phyloP scores from a whole-genome alignment of 2,888 invertebrate genomes.

The Spisula solida region DNA sequence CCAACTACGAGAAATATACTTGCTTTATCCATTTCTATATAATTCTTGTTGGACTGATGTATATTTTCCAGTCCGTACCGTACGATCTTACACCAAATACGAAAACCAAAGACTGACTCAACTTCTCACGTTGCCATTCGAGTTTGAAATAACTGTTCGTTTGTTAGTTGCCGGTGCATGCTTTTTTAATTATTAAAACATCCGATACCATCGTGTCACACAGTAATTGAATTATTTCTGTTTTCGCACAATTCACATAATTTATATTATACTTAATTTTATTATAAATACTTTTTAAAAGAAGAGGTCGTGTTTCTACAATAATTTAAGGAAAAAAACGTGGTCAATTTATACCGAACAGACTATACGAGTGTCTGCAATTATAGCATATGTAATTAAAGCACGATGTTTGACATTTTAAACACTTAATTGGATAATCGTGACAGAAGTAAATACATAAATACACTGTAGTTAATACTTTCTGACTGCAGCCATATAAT shows the following conservation, averaged over 20 bases:
- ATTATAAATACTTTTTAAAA: too few species aligned
- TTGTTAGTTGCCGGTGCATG: slow-evolving; percentile 2
- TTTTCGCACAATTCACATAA: too few species aligned
- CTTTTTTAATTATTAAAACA: background rate
- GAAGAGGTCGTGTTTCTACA: too few species aligned
- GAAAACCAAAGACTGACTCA: background rate
- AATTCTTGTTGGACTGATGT: background rate
- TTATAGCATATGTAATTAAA: background rate
- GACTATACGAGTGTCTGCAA: background rate
- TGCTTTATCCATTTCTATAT: background rate
- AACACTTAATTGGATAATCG: slow-evolving; percentile 9
- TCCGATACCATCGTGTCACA: too few species aligned
- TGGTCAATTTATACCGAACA: background rate
- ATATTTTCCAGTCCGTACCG: background rate
- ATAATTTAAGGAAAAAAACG: too few species aligned
- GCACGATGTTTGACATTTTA: background rate
- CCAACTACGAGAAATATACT: background rate
- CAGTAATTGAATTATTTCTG: too few species aligned
- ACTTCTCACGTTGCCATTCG: background rate
- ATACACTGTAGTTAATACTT: background rate
- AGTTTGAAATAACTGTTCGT: background rate
- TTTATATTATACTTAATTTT: too few species aligned
- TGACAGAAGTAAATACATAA: background rate
- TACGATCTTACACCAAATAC: background rate
- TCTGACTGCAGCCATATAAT: background rate